A percentile compares a stretch with the other conserved stretches of the same genome.
These are phyloP conservation scores for Dryobotodes eremita DNA, from an alignment of 2,888 invertebrate genomes.

Conservation along the genomic window DNA sequence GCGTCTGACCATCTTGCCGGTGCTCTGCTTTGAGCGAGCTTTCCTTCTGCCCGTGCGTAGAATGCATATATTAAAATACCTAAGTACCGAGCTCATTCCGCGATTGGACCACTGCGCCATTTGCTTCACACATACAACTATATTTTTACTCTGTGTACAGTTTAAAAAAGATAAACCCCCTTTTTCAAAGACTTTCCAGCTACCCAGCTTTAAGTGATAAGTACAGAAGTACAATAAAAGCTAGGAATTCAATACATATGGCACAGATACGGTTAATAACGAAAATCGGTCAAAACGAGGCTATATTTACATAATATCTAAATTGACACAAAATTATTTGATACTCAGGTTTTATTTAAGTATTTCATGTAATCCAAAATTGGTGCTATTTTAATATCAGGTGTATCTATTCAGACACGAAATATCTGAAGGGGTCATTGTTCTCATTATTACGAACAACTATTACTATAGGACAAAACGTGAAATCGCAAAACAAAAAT, in stretches of 20 bases:
- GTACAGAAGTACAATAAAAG: background rate
- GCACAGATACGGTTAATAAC: conserved; percentile 5
- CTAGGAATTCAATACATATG: conserved; percentile 17
- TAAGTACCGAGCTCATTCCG: background rate
- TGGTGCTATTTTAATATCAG: background rate
- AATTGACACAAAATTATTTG: background rate
- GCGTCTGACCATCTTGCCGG: no score
- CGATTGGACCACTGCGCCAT: background rate
- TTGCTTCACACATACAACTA: background rate
- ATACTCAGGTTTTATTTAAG: background rate
- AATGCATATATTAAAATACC: background rate
- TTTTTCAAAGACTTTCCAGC: background rate
- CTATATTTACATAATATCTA: no score
- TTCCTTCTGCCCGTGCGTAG: no score
- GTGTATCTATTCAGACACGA: no score
- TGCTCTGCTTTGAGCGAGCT: no score
- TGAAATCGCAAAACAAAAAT: no score
- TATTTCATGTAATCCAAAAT: no score
- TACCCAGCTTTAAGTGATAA: conserved; percentile 2
- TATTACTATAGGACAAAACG: no score
- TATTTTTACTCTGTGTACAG: background rate
- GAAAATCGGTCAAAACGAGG: background rate
- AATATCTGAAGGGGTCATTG: no score
- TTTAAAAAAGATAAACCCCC: conserved; percentile 10
- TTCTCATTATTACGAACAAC: no score